Evolutionary conservation across 2,113 vertebrate genomes (phyloP).

Genomic region (Pedionomus torquatus): DNA sequence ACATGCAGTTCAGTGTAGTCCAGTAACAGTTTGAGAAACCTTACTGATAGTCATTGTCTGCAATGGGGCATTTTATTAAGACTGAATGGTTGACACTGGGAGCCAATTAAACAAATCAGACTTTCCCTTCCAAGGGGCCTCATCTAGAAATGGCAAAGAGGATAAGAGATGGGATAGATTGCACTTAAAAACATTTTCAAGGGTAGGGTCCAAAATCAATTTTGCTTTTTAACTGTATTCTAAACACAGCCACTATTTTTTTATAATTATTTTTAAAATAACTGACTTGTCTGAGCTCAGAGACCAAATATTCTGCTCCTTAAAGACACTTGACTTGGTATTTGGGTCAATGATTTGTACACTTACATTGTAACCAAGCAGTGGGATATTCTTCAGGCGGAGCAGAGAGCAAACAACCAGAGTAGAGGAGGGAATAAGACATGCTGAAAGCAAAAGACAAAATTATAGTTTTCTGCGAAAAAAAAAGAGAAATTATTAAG

Average conservation of each 20-base stretch:
- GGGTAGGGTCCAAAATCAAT: not conserved
- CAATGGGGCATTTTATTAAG: not conserved
- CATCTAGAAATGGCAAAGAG: not conserved
- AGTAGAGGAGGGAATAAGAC: not conserved
- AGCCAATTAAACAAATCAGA: not conserved
- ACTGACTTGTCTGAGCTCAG: not conserved
- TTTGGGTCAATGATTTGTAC: not conserved
- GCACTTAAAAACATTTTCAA: not conserved
- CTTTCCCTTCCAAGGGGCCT: not conserved
- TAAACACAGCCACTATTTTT: not conserved
- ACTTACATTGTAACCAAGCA: accelerated
- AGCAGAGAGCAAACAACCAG: not conserved
- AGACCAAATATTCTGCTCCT: not conserved
- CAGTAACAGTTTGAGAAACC: not conserved
- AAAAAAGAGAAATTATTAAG: not conserved
- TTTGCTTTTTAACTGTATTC: not conserved
- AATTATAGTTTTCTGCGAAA: not conserved
- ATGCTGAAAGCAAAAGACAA: not conserved
- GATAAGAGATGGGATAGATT: not conserved
- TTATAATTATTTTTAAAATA: not conserved
- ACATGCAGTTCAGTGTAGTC: not conserved
- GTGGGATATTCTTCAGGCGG: not conserved
- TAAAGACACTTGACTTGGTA: not conserved
- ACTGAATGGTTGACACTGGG: not conserved
- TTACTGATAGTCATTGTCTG: not conserved